A percentile compares a stretch with the other conserved stretches of the same genome.
These are phyloP conservation scores for Tetrapedia diversipes DNA, from an alignment of 2,888 invertebrate species.

Conservation along the genomic window DNA sequence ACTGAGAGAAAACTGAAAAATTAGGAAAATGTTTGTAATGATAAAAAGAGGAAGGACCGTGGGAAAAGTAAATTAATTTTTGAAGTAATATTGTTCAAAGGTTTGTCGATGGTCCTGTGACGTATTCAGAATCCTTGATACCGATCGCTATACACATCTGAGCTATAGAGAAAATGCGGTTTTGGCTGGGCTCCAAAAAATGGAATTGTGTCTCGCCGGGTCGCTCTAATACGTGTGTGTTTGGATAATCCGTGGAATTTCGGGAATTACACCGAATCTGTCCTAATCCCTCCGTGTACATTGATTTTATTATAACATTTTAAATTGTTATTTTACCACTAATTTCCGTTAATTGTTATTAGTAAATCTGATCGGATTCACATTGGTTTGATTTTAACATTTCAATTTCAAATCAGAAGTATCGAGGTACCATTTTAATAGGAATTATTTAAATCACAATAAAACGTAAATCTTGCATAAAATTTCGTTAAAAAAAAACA, in stretches of 20 bases:
- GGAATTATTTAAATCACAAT: too few species aligned
- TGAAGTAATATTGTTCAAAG: neutral
- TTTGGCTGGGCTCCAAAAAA: conserved; percentile 78
- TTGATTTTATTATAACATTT: neutral
- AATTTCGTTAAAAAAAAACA: too few species aligned
- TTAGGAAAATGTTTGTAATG: too few species aligned
- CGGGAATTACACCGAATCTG: neutral
- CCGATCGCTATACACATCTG: conserved; percentile 59
- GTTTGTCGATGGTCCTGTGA: conserved; percentile 29
- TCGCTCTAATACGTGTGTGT: conserved; percentile 59
- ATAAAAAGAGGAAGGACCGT: too few species aligned
- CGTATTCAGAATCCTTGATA: conserved; percentile 57
- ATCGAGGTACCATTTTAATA: neutral
- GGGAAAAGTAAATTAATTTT: neutral
- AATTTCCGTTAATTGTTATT: too few species aligned
- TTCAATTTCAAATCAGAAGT: neutral
- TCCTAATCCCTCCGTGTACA: too few species aligned
- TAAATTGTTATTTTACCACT: too few species aligned
- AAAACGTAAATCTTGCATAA: too few species aligned
- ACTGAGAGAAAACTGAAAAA: too few species aligned
- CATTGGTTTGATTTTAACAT: too few species aligned
- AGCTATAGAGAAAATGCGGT: conserved; percentile 77
- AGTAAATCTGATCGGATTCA: too few species aligned
- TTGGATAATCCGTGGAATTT: conserved; percentile 22
- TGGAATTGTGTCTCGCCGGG: conserved; percentile 74